These are phyloP conservation scores for Aromia moschata DNA, from an alignment of 2,888 invertebrate species.

Conservation along the genomic window DNA sequence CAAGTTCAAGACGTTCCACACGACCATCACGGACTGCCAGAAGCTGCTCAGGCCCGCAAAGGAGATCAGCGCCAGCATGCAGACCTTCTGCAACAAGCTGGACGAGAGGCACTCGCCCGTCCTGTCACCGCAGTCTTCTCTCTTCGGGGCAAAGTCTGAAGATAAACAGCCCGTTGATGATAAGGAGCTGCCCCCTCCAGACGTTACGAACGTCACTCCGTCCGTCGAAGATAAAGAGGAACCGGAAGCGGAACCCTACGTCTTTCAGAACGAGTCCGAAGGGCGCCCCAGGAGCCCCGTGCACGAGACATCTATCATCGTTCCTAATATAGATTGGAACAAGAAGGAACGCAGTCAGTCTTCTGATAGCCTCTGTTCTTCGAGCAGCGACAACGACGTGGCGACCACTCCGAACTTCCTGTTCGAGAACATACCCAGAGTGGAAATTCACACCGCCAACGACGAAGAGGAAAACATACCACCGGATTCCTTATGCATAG, in stretches of 20 bases:
- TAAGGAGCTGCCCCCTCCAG: constrained; percentile 33
- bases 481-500: constrained; percentile 55
- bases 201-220: constrained; percentile 36
- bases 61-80: constrained; percentile 72
- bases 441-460: constrained; percentile 57
- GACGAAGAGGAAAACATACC: constrained; percentile 59
- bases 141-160: constrained; percentile 17
- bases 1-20: constrained; percentile 84
- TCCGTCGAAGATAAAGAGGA: constrained; percentile 18
- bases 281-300: constrained; percentile 69
- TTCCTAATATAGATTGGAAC: constrained; percentile 70
- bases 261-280: constrained; percentile 59
- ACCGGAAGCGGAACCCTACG: constrained; percentile 29
- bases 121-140: constrained; percentile 26
- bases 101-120: constrained; percentile 58
- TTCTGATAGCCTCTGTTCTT: constrained; percentile 69
- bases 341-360: constrained; percentile 61
- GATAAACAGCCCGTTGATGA: background rate
- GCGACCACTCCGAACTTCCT: constrained; percentile 46
- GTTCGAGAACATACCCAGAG: constrained; percentile 47
- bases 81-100: constrained; percentile 68
- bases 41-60: constrained; percentile 83
- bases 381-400: constrained; percentile 47
- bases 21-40: constrained; percentile 88
- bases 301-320: constrained; percentile 73